A percentile compares a stretch with the other conserved stretches of the same genome.
Conservation (phyloP, 2,888 invertebrate genomes). For the Andrena fulva region DNA sequence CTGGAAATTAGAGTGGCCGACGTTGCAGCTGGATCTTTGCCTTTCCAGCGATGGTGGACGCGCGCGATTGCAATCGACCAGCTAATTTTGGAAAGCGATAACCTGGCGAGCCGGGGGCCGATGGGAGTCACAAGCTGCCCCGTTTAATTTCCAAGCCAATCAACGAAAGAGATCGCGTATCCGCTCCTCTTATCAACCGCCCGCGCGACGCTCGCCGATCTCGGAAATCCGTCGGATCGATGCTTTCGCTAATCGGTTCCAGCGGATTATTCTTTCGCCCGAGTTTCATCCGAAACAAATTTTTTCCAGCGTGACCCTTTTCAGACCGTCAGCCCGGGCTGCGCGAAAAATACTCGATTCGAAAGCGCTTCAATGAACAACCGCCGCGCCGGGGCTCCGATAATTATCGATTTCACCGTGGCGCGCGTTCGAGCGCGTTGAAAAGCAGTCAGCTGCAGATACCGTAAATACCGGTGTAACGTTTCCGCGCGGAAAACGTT, state of each 20-base stretch:
- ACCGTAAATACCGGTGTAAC: conserved; percentile 34
- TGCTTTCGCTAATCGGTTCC: neutral
- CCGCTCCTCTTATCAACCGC: conserved; percentile 1
- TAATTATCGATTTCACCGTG: conserved; percentile 30
- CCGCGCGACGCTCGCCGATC: neutral
- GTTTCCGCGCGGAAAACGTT: conserved; percentile 43
- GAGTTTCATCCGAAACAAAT: neutral
- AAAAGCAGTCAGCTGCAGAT: conserved; percentile 35
- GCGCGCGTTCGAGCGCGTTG: conserved; percentile 22
- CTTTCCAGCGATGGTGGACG: conserved; percentile 25
- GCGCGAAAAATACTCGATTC: conserved; percentile 1
- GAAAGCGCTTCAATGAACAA: conserved; percentile 10
- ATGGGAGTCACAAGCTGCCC: conserved; percentile 51
- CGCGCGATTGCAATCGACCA: conserved; percentile 60
- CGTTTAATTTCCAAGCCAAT: conserved; percentile 66
- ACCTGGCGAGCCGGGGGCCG: conserved; percentile 49
- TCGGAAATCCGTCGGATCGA: neutral
- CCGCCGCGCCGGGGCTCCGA: neutral
- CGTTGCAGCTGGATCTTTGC: conserved; percentile 17
- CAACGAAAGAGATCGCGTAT: conserved; percentile 57
- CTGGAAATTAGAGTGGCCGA: conserved; percentile 25
- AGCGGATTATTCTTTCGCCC: neutral
- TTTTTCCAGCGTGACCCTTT: neutral
- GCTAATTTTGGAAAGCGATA: conserved; percentile 70
- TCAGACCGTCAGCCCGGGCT: too few species aligned